Evolutionary conservation across 2,113 vertebrate species (phyloP), one percentile per base, ranked within the genome.

Genomic region (Entelurus aequoreus): DNA sequence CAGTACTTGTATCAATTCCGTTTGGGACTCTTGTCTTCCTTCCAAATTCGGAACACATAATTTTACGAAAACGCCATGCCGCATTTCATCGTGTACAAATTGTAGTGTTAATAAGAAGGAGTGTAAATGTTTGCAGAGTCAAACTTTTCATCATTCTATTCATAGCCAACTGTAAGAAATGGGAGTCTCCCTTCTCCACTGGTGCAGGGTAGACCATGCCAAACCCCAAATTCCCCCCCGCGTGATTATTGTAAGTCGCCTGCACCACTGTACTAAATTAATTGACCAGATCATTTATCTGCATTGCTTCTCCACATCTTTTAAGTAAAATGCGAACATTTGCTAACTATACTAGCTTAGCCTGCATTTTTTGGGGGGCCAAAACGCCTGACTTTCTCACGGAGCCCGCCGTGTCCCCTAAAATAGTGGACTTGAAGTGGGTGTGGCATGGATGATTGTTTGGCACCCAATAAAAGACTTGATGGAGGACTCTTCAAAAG

Each of bases 291-390:
- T 8, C 14, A 28, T 35, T 28, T 7, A 62, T 44, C n/a, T 65
- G 40, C 37, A 63, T 66, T 54, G 62, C 9, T 49, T 63, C 28
- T 19, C 37, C 7, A 62, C 42, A 40, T 52, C 63, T 68, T 57
- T 9, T 16, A 35, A 42, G 55, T 52, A 50, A 10, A 44, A 65
- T 16, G 46, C 47, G 21, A 11, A 36, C 40, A 38, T 6, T 6
- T 1, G 51, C 69, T 71, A 80, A 58, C 66, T 42, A 46, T 8
- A 12, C 40, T 37, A 60, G 72, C 72, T 28, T 48, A 65, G 47
- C 49, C 48, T 36, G 48, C 56, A 37, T 68, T 3, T 28, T 28
- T 28, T 28, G 2, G 3, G 2, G 2, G 4, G 35, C 16, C 28
- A 44, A 51, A 62, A 55, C 63, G 52, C 8, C n/a, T 2, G 38